A percentile compares a stretch with the other conserved stretches of the same genome.
Conservation (phyloP, 2,888 invertebrate genomes). For the Coecobrya sp. region DNA sequence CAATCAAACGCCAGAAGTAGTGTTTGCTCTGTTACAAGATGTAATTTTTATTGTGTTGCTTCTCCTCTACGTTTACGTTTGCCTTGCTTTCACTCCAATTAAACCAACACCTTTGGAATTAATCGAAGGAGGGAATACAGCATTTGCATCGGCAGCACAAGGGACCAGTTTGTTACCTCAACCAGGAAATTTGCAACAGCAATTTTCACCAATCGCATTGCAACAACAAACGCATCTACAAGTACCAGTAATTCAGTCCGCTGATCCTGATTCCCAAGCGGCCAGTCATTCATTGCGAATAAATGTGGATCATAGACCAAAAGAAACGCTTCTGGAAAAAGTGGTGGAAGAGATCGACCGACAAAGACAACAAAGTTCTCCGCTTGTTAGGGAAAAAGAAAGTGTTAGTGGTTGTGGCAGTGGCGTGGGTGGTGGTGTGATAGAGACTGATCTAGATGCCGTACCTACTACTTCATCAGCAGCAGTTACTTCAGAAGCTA, state of each 20-base stretch:
- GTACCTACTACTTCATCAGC: constrained; percentile 10
- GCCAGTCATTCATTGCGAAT: constrained; percentile 69
- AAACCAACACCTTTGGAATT: constrained; percentile 68
- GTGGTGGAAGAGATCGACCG: constrained; percentile 58
- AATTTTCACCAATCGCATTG: constrained; percentile 9
- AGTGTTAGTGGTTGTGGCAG: constrained; percentile 23
- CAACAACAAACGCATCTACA: constrained; percentile 48
- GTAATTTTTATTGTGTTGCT: constrained; percentile 65
- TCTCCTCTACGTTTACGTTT: constrained; percentile 75
- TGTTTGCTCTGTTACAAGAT: constrained; percentile 72
- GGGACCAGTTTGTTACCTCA: background rate
- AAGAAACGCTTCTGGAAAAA: constrained; percentile 38
- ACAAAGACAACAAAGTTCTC: constrained; percentile 62
- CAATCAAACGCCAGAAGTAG: constrained; percentile 71
- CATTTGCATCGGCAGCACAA: constrained; percentile 54
- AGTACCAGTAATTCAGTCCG: background rate
- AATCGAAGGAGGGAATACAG: constrained; percentile 65
- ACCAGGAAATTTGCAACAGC: background rate
- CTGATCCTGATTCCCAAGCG: constrained; percentile 69
- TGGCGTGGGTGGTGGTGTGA: constrained; percentile 41
- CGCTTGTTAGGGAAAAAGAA: constrained; percentile 53
- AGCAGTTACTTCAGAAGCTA: background rate
- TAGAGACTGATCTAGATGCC: constrained; percentile 78
- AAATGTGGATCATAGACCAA: constrained; percentile 62
- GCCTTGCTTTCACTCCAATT: constrained; percentile 77